Evolutionary conservation across 1,140 invertebrate species (phyloP).

Genomic region (Sesamia nonagrioides): DNA sequence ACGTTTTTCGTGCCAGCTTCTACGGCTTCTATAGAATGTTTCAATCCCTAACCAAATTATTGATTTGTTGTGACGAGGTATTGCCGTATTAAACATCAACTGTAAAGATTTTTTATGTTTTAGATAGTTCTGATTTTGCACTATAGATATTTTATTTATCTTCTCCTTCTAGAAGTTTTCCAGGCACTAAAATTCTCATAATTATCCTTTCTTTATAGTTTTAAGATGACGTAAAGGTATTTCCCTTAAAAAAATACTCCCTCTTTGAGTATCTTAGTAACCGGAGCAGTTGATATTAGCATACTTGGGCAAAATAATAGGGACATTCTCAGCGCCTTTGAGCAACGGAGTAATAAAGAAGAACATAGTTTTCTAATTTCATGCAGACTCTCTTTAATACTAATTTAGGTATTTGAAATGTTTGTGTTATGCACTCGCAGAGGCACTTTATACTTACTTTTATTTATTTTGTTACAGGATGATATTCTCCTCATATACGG

Average conservation of each 20-base stretch:
- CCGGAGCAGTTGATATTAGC: constrained; percentile 21
- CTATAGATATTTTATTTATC: too few relatives aligned
- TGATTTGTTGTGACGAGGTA: not conserved
- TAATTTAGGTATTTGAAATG: constrained; percentile 34
- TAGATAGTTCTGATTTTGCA: too few relatives aligned
- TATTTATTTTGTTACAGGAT: constrained; percentile 81
- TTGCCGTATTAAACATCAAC: too few relatives aligned
- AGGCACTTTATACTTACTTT: not conserved
- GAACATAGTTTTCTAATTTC: constrained; percentile 41
- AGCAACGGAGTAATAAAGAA: constrained; percentile 25
- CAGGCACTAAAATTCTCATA: too few relatives aligned
- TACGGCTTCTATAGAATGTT: not conserved
- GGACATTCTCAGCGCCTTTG: constrained; percentile 23
- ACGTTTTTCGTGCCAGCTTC: not conserved
- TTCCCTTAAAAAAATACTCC: not conserved
- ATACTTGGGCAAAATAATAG: constrained; percentile 26
- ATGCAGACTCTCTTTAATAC: constrained; percentile 23
- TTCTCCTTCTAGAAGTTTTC: too few relatives aligned
- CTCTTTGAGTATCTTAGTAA: constrained; percentile 13
- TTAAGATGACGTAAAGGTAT: not conserved
- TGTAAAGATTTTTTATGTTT: too few relatives aligned
- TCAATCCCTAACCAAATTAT: not conserved
- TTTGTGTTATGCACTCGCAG: constrained; percentile 27
- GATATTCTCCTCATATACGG: constrained; percentile 81
- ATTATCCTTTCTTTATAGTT: too few relatives aligned